These are phyloP conservation scores for Lypha dubia DNA, from an alignment of 2,888 invertebrate genomes.

Conservation along the genomic window DNA sequence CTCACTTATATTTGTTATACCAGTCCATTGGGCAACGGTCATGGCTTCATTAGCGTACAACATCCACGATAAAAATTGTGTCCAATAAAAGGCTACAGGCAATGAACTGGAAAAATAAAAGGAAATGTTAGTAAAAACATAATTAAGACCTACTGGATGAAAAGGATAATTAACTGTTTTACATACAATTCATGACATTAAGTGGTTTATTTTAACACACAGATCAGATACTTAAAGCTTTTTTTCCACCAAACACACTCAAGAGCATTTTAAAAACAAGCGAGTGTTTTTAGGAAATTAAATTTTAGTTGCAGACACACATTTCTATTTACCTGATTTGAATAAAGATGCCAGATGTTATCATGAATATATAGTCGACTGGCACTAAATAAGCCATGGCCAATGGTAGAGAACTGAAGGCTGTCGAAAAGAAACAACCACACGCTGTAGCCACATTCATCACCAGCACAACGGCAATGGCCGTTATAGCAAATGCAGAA, in stretches of 20 bases:
- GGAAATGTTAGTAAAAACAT: neutral
- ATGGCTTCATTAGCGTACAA: constrained; percentile 94
- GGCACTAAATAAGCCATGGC: constrained; percentile 94
- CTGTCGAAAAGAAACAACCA: constrained; percentile 94
- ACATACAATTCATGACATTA: constrained; percentile 20
- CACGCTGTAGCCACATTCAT: constrained; percentile 95
- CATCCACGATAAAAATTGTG: constrained; percentile 92
- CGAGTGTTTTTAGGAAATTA: neutral
- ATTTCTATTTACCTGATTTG: constrained; percentile 87
- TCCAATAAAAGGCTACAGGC: constrained; percentile 89
- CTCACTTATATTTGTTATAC: constrained; percentile 85
- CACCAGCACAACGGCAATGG: constrained; percentile 89
- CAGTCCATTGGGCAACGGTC: constrained; percentile 92
- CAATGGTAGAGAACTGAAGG: constrained; percentile 90
- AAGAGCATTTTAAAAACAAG: neutral
- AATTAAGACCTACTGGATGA: neutral
- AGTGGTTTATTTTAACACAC: neutral
- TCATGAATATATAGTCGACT: constrained; percentile 93
- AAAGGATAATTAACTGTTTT: constrained; percentile 11
- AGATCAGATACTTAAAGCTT: neutral
- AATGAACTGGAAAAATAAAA: constrained; percentile 85
- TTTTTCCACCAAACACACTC: neutral
- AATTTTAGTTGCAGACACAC: neutral
- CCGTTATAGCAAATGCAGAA: constrained; percentile 88
- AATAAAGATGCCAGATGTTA: constrained; percentile 93